Evolutionary conservation across 2,888 invertebrate genomes (phyloP), one percentile per base, ranked within the genome.

Genomic region (Neuroscelio doddi): DNA sequence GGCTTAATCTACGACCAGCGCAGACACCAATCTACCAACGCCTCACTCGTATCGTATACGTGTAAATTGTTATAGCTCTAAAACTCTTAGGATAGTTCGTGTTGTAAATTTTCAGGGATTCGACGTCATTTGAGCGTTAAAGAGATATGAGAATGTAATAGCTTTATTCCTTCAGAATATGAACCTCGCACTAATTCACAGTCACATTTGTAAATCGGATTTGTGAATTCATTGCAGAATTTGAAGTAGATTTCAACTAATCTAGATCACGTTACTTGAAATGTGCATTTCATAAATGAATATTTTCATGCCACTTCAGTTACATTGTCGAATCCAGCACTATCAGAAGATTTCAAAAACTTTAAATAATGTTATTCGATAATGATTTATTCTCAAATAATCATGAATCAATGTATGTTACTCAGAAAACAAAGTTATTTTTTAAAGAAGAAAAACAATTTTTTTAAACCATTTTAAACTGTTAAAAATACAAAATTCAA

Each of bases 21-120:
- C 46, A 59, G 63, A 15, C 32, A 21, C 68, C 63, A 68, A 72
- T 64, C 70, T 58, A 52, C 57, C 34, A 41, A 45, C 42, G 55
- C 59, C 39, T 56, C 49, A 41, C 42, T 26, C 45, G 39, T 52
- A 51, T 65, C 63, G 46, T 34, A 45, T 46, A 45, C 52, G 38
- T 24, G 42, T 21, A 17, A 50, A 64, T 59, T 51, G 55, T 55
- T 58, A 50, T 52, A 49, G 46, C 67, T 44, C 34, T 64, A 58
- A 71, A 76, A 76, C 75, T 75, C 70, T 68, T 55, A 68, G 74
- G 78, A 72, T 74, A 75, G 77, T 76, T 71, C 70, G 72, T 69
- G 73, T 75, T 76, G 77, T 80, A 80, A 80, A 81, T 79, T 78
- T 66, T 69, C 62, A 63, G 69, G 73, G 74, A 76, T 80, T 77